Conservation (phyloP, 2,797 vertebrate genomes). For the Lycodopsis pacificus region DNA sequence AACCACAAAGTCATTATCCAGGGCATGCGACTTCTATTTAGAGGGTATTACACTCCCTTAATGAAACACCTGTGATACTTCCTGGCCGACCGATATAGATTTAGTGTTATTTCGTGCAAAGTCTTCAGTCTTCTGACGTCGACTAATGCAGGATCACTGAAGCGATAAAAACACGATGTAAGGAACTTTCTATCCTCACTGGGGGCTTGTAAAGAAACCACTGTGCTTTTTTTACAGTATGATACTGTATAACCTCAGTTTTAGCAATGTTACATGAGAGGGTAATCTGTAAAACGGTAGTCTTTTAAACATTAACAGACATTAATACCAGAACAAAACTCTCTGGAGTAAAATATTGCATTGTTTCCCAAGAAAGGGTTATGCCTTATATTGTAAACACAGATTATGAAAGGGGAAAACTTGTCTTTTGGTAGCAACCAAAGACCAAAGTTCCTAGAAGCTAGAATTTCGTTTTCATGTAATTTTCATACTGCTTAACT, state of each 20-base stretch:
- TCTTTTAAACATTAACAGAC: conserved; percentile 12
- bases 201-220: conserved; percentile 21
- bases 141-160: conserved; percentile 5
- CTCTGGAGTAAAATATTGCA: conserved; percentile 20
- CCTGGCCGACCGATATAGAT: neutral
- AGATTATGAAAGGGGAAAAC: too few species aligned
- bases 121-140: conserved; percentile 2
- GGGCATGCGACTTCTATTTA: conserved; percentile 11
- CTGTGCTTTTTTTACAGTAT: conserved; percentile 13
- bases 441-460: conserved; percentile 1
- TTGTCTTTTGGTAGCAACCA: neutral
- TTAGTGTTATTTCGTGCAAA: neutral
- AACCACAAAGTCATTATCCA: conserved; percentile 21
- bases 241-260: conserved; percentile 18
- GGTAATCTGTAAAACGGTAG: neutral
- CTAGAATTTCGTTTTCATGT: neutral
- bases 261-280: conserved; percentile 18
- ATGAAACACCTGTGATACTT: conserved; percentile 19
- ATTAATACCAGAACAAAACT: neutral
- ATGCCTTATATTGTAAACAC: neutral
- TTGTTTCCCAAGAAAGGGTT: conserved; percentile 11
- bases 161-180: conserved; percentile 19
- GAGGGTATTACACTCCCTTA: conserved; percentile 14
- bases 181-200: neutral
- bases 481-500: neutral